These are phyloP conservation scores for Meriones unguiculatus DNA, from an alignment of 2,113 vertebrate genomes.

Conservation along the genomic window DNA sequence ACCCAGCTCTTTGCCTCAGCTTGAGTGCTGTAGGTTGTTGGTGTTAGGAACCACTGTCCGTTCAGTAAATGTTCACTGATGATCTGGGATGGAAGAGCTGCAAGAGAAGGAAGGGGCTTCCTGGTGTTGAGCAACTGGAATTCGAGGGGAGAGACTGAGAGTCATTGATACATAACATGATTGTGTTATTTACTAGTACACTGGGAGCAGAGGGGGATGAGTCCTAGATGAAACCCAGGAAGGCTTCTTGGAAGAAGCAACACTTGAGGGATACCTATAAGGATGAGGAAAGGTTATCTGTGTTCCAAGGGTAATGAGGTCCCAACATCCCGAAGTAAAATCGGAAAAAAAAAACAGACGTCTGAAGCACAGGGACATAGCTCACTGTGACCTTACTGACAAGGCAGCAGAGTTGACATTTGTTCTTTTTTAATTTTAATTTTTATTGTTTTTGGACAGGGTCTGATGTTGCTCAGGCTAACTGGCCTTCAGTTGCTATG, in stretches of 20 bases:
- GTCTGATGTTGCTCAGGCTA: neutral
- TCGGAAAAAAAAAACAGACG: neutral
- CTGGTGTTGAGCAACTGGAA: neutral
- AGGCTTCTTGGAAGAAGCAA: slow-evolving; percentile 24
- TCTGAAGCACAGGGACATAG: neutral
- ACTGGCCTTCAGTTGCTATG: neutral
- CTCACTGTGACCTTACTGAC: neutral
- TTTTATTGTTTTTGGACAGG: neutral
- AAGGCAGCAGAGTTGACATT: neutral
- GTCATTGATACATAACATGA: neutral
- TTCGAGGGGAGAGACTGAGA: neutral
- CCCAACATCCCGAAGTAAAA: neutral
- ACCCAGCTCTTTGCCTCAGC: neutral
- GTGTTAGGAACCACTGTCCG: neutral
- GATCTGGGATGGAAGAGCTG: neutral
- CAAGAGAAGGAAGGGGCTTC: neutral
- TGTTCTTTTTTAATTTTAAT: neutral
- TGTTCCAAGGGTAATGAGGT: neutral
- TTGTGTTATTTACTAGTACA: neutral
- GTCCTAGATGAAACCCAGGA: neutral
- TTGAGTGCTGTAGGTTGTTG: neutral
- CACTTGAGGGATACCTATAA: neutral
- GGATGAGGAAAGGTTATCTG: neutral
- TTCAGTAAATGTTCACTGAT: neutral
- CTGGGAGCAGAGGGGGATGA: neutral